Evolutionary conservation across 2,888 invertebrate species (phyloP).

Genomic region (Rutpela maculata): DNA sequence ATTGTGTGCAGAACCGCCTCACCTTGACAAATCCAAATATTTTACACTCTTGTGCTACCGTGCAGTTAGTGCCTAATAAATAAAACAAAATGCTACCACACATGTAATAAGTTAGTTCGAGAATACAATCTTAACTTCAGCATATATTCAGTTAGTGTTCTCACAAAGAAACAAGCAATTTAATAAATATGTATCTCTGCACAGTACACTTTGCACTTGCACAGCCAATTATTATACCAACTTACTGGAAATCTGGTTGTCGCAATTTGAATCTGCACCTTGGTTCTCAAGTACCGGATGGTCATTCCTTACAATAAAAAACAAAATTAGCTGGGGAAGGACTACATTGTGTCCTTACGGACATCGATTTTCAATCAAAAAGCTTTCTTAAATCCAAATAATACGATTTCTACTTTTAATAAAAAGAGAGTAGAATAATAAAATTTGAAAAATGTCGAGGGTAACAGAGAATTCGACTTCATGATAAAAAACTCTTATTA

Average conservation of each 20-base stretch:
- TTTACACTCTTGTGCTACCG: conserved; percentile 21
- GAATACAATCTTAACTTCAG: conserved; percentile 29
- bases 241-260: conserved; percentile 33
- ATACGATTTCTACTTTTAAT: no score
- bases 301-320: background rate
- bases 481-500: no score
- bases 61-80: conserved; percentile 35
- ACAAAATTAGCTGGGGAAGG: no score
- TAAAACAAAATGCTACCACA: conserved; percentile 31
- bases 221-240: conserved; percentile 37
- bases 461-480: no score
- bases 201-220: conserved; percentile 36
- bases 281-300: conserved; percentile 15
- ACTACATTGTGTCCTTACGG: no score
- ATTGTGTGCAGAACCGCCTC: background rate
- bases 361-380: no score
- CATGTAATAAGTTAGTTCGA: conserved; percentile 28
- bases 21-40: conserved; percentile 19
- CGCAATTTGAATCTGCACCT: conserved; percentile 31
- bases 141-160: conserved; percentile 32
- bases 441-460: no score
- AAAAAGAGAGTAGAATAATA: no score
- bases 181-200: conserved; percentile 44
- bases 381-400: no score
- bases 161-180: conserved; percentile 41